Evolutionary conservation across 2,113 vertebrate species (phyloP).

Genomic region (Lagopus muta): DNA sequence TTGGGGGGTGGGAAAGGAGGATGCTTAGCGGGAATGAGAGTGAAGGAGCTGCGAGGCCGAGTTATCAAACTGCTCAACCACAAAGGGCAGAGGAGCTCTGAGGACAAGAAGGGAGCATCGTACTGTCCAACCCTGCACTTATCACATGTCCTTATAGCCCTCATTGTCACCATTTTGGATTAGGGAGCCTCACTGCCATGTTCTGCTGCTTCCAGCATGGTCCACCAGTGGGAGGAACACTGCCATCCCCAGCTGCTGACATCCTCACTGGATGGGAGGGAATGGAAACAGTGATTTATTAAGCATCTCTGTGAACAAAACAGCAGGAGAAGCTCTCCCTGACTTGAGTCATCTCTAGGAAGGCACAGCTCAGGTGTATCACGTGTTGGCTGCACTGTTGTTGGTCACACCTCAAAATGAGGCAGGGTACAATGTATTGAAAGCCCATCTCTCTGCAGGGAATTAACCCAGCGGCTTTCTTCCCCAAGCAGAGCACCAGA

Average conservation of each 20-base stretch:
- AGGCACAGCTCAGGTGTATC: background rate
- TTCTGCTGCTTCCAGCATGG: background rate
- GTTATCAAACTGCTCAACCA: background rate
- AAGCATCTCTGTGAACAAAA: rapidly evolving
- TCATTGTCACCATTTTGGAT: rapidly evolving
- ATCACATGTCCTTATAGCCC: rapidly evolving
- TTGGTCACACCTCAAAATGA: background rate
- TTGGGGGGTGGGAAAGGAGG: background rate
- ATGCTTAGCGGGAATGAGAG: background rate
- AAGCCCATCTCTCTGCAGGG: background rate
- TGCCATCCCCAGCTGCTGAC: background rate
- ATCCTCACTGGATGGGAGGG: background rate
- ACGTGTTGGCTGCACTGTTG: background rate
- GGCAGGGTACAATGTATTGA: background rate
- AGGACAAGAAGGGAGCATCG: background rate
- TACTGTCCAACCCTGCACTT: background rate
- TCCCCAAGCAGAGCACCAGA: background rate
- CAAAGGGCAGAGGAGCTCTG: background rate
- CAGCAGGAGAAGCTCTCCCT: background rate
- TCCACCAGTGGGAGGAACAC: rapidly evolving
- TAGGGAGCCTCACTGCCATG: background rate
- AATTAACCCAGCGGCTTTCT: background rate
- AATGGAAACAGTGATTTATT: background rate
- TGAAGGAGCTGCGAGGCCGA: background rate
- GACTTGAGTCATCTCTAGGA: background rate